Evolutionary conservation across 2,888 invertebrate species (phyloP), one percentile per base, ranked within the genome.

Genomic region (Agrochola lota): DNA sequence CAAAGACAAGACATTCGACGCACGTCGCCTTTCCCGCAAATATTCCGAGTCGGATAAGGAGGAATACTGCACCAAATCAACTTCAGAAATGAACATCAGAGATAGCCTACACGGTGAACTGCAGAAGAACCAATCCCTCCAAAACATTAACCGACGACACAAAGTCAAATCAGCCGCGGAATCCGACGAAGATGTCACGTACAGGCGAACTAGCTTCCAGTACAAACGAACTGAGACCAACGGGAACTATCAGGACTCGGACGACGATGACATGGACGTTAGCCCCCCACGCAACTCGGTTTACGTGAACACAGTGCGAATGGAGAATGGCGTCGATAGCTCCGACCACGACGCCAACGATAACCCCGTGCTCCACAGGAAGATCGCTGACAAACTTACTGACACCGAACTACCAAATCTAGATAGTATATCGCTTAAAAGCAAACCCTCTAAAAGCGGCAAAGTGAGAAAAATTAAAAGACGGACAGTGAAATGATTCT

Each of bases 401-500:
- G 95, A 95, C 74, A 74, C 92, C 0, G 95, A 96, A 30, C 80
- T 95, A 78, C 95, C 95, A 35, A 94, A 95, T 81, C 69, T 95
- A 72, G 96, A 96, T 82, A 94, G 92, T 84, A 95, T 95, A 88
- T 93, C 95, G n/a, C 85, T 95, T 2, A 95, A 93, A 83, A 89
- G 86, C 83, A 96, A 94, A 82, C 92, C 93, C 35, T 87, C 91
- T 0, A 94, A 95, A 80, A 79, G 88, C 77, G 92, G 94, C 20
- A 95, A 93, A 94, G 94, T 95, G 92, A 94, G 95, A 91, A 95
- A 90, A 91, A 86, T 90, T 30, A 95, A 91, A 91, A 91, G 93
- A 87, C 91, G 95, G 92, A 95, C 96, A 85, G 94, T 95, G 78
- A 96, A 96, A 96, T 97, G 97, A 97, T 96, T 96, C 80, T 91